Percentiles rank a stretch among this genome's conserved stretches.
Conservation (phyloP, 1,140 invertebrate species). For the Trypoxylus dichotomus region DNA sequence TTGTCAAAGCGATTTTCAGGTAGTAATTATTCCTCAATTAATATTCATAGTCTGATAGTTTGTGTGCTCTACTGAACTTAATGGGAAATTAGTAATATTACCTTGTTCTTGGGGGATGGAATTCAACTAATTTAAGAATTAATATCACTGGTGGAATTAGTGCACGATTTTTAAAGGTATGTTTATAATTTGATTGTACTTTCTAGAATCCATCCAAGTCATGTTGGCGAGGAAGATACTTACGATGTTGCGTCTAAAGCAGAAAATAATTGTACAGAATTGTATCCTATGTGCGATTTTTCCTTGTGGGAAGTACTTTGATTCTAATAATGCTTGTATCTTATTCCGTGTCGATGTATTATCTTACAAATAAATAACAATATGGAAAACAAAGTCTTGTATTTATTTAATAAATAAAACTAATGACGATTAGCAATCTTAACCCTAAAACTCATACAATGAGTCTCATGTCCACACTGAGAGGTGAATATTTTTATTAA, state of each 20-base stretch:
- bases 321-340: neutral
- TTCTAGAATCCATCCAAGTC: slow-evolving; percentile 44
- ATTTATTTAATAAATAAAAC: neutral
- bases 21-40: slow-evolving; percentile 39
- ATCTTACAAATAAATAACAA: neutral
- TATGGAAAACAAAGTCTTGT: neutral
- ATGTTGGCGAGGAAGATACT: slow-evolving; percentile 42
- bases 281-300: slow-evolving; percentile 54
- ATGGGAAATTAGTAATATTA: neutral
- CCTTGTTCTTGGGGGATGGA: too few relatives aligned
- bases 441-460: too few relatives aligned
- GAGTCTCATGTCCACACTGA: too few relatives aligned
- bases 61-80: neutral
- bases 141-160: too few relatives aligned
- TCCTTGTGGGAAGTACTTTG: slow-evolving; percentile 2
- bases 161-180: too few relatives aligned
- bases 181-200: too few relatives aligned
- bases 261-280: slow-evolving; percentile 51
- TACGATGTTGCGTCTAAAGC: slow-evolving; percentile 43
- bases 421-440: too few relatives aligned
- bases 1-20: slow-evolving; percentile 59
- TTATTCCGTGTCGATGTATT: too few relatives aligned
- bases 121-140: too few relatives aligned
- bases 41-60: neutral
- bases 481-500: too few relatives aligned